These are phyloP conservation scores for Microhierax caerulescens DNA, from an alignment of 2,797 vertebrate genomes.

Conservation along the genomic window DNA sequence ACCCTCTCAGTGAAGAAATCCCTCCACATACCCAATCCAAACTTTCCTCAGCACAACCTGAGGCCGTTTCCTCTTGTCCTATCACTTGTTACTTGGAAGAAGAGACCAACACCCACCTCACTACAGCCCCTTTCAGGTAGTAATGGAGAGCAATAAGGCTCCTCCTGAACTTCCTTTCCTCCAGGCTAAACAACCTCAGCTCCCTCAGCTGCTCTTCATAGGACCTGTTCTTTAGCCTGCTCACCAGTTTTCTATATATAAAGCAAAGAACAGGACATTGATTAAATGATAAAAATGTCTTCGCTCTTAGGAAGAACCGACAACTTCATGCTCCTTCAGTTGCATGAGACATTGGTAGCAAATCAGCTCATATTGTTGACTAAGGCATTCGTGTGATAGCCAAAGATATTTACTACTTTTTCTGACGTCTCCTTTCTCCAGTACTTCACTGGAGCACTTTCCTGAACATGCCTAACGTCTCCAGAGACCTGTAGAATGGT, in stretches of 20 bases:
- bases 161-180: no score
- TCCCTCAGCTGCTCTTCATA: no score
- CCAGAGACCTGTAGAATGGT: neutral
- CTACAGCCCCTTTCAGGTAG: no score
- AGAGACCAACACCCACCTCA: no score
- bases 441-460: neutral
- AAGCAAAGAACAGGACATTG: neutral
- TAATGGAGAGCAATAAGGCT: no score
- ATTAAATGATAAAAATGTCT: neutral
- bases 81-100: no score
- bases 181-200: no score
- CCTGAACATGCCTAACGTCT: neutral
- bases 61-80: no score
- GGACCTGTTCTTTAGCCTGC: neutral
- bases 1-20: no score
- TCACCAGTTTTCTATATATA: neutral
- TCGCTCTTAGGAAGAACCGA: rapidly evolving
- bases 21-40: no score
- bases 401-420: neutral
- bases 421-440: neutral
- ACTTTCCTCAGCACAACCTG: no score
- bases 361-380: neutral
- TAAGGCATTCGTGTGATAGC: neutral
- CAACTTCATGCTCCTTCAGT: neutral
- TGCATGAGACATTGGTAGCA: rapidly evolving